Evolutionary conservation across 2,888 invertebrate species (phyloP), one percentile per base, ranked within the genome.

Genomic region (Chirona hameri): DNA sequence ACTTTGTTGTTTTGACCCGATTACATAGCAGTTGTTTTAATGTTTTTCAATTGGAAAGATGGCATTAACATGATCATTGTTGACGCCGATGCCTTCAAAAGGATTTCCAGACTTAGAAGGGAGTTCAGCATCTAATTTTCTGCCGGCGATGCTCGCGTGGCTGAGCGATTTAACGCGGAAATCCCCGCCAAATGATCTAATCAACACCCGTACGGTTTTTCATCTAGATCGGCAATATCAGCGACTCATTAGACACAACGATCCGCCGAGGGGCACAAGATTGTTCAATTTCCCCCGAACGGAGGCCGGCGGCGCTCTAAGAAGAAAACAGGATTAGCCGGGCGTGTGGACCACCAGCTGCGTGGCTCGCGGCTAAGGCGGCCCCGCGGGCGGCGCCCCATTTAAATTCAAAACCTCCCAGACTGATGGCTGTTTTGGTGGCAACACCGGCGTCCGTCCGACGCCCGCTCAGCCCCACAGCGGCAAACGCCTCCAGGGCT

Each of bases 391-490:
- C 24, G 60, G 60, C 60, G 2, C 7, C n/a, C n/a, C 65, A 10
- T 27, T 65, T 65, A 65, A 10, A 65, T 65, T n/a, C 65, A 65
- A 65, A 65, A 27, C 65, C 12, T 65, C 65, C 10, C n/a, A 65
- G 65, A 65, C 27, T n/a, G n/a, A 65, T 65, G 65, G 65, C 65
- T 65, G 65, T 65, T 65, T 65, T 65, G 65, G 65, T 65, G 65
- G 65, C 65, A 65, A 65, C 65, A 65, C 4, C 5, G 24, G 24
- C 1, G 52, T 52, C 52, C 52, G 52, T 52, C n/a, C 65, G n/a
- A 10, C 65, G 24, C 65, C 65, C 27, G n/a, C 21, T 21, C 21
- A 18, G 21, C 7, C 24, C 57, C 24, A 5, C 65, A 12, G 9
- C 27, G 65, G 9, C 65, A 5, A 27, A 10, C 27, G 65, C 65